These are phyloP conservation scores for Ptychobarbus kaznakovi DNA, from an alignment of 2,797 vertebrate genomes.

Conservation along the genomic window DNA sequence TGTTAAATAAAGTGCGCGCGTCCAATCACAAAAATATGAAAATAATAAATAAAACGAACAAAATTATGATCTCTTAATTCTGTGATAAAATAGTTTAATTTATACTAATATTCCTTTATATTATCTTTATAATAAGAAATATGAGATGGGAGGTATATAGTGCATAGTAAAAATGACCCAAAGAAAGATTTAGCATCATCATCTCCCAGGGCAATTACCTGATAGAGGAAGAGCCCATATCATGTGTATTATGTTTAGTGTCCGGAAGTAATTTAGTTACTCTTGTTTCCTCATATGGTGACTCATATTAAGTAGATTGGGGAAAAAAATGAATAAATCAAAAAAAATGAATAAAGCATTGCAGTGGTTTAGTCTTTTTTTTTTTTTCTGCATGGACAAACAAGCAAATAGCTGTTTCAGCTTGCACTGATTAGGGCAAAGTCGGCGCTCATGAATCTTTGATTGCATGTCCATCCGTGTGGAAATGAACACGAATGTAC, in stretches of 20 bases:
- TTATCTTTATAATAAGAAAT: constrained; percentile 3
- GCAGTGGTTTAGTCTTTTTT: not conserved
- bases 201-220: not conserved
- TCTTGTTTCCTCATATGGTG: constrained; percentile 12
- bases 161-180: not conserved
- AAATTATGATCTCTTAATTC: not conserved
- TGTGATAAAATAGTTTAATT: not conserved
- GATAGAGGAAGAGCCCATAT: not conserved
- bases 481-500: constrained; percentile 22
- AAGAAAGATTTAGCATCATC: not conserved
- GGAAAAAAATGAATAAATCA: constrained; percentile 8
- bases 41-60: not conserved
- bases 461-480: constrained; percentile 16
- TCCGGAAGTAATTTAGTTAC: not conserved
- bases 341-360: constrained; percentile 1
- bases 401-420: constrained; percentile 24
- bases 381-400: constrained; percentile 18
- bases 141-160: not conserved
- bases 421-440: not conserved
- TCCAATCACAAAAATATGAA: too few relatives aligned
- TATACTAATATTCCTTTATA: not conserved
- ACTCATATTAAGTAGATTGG: not conserved
- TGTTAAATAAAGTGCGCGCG: too few relatives aligned
- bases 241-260: not conserved
- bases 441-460: not conserved